Evolutionary conservation across 2,888 invertebrate genomes (phyloP), one percentile per base, ranked within the genome.

Genomic region (Shargacucullia verbasci): DNA sequence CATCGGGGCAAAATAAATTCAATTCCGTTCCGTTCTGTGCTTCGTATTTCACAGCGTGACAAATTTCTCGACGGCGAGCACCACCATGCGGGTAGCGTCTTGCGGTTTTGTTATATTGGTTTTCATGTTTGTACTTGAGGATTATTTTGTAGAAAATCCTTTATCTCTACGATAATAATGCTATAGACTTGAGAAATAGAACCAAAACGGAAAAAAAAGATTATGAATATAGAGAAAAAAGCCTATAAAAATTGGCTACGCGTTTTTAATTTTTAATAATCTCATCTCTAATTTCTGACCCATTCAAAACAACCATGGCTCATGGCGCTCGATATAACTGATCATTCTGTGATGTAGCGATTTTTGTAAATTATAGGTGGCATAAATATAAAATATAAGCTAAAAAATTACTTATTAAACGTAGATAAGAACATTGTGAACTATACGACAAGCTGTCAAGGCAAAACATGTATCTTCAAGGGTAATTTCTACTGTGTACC

Each of bases 1-100:
- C 89, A 88, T 85, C 89, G 85, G 84, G 86, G 86, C 83, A 83
- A 84, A 89, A 89, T 88, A 88, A 89, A 89, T 90, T 87, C 87
- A 87, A 88, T 88, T 86, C 83, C 82, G 80, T 69, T 81, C 80
- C 74, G 71, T 76, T 86, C 84, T 84, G 85, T 78, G 82, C 78
- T 83, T 81, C 82, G 83, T 88, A 88, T 90, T 87, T 88, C 83
- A 84, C 71, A 76, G 74, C 79, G 84, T 85, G 91, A 91, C 90
- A 89, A 88, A 90, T 88, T 82, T 82, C 79, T 70, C 65, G 60
- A 48, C 41, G 60, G 61, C 54, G 50, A 55, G 70, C 63, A 56
- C 57, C 53, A 49, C 61, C 70, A 91, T 90, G 92, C 92, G 91
- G 91, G 91, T 84, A 77, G 75, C 78, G 78, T 82, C 80, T 80